A percentile compares a stretch with the other conserved stretches of the same genome.
phyloP scores from a whole-genome alignment of 2,113 vertebrate species.

The Micronisus gabar region DNA sequence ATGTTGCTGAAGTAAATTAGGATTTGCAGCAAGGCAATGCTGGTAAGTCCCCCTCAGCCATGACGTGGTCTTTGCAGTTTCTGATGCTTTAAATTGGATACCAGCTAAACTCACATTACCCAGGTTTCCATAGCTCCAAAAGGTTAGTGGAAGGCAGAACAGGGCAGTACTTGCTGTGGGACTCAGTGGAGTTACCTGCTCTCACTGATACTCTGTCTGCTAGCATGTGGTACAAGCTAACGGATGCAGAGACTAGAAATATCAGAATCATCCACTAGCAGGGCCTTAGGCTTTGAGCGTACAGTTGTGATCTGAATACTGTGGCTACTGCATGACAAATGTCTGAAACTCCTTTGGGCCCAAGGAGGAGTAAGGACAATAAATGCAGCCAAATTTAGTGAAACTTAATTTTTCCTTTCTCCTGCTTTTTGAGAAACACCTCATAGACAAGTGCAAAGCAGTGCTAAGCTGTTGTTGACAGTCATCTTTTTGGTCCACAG shows the following conservation, averaged over 20 bases:
- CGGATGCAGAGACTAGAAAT: not conserved
- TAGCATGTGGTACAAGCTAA: fast-evolving
- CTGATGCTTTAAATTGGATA: not conserved
- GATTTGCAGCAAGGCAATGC: not conserved
- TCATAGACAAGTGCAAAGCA: not conserved
- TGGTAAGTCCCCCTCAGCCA: not conserved
- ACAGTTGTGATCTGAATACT: not conserved
- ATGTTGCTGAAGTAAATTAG: not conserved
- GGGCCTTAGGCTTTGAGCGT: not conserved
- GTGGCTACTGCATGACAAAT: not conserved
- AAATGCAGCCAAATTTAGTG: not conserved
- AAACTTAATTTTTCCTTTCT: not conserved
- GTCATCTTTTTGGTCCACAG: not conserved
- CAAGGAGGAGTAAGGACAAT: not conserved
- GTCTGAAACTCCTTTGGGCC: not conserved
- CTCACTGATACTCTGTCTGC: not conserved
- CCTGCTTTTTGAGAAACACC: not conserved
- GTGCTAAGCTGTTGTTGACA: not conserved
- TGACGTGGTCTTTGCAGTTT: not conserved
- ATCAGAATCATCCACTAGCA: not conserved
- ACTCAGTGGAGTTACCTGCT: not conserved
- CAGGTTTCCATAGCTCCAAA: not conserved
- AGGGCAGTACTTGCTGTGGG: not conserved
- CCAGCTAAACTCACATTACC: not conserved
- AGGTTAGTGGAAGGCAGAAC: fast-evolving